phyloP scores from a whole-genome alignment of 2,113 vertebrate species.

The Chaenocephalus aceratus region DNA sequence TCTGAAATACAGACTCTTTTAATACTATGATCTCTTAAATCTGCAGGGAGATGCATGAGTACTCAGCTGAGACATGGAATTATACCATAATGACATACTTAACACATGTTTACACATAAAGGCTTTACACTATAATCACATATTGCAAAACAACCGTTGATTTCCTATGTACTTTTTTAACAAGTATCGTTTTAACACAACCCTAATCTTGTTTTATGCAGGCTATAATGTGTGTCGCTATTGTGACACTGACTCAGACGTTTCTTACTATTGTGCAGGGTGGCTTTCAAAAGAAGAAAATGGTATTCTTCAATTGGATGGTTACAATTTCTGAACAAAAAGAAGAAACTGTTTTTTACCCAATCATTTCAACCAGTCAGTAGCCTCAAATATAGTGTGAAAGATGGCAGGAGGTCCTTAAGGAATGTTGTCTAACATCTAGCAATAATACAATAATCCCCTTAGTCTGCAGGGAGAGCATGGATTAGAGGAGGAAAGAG shows the following conservation, averaged over 20 bases:
- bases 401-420: constrained; percentile 6
- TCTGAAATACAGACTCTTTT: not conserved
- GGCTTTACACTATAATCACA: not conserved
- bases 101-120: not conserved
- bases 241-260: not conserved
- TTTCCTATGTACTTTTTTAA: not conserved
- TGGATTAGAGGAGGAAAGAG: constrained; percentile 9
- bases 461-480: constrained; percentile 52
- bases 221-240: not conserved
- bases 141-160: not conserved
- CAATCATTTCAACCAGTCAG: not conserved
- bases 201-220: not conserved
- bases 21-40: not conserved
- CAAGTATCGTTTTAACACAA: not conserved
- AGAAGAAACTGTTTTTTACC: not conserved
- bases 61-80: not conserved
- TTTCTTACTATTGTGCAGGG: not conserved
- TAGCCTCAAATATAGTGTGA: constrained; percentile 4
- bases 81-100: not conserved
- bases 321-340: not conserved
- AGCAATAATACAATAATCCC: constrained; percentile 54
- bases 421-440: constrained; percentile 30
- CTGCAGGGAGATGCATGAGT: not conserved
- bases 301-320: not conserved
- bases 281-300: not conserved